These are phyloP conservation scores for Vulpes ferrilata DNA, from an alignment of 2,113 vertebrate genomes.

Conservation along the genomic window DNA sequence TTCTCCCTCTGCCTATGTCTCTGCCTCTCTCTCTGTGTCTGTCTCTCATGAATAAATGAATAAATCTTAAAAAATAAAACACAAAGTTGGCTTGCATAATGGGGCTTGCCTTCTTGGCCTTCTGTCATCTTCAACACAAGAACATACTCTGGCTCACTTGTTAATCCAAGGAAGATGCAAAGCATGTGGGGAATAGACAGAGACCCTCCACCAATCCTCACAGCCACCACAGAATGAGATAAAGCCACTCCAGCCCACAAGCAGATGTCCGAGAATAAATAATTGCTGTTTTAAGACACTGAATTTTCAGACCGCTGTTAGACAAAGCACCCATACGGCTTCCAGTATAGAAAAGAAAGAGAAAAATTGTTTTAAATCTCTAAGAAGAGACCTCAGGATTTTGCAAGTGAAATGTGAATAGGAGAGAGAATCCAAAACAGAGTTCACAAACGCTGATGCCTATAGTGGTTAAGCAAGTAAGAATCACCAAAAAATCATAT, in stretches of 20 bases:
- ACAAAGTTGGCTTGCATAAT: neutral
- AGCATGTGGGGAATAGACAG: neutral
- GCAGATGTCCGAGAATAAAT: neutral
- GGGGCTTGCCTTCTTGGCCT: neutral
- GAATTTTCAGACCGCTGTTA: neutral
- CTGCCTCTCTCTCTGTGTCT: too few species aligned
- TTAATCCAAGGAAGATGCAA: neutral
- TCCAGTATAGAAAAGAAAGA: neutral
- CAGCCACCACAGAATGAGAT: neutral
- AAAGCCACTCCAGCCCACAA: neutral
- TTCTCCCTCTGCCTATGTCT: too few species aligned
- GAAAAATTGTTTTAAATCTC: neutral
- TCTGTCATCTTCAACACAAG: neutral
- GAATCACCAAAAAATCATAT: neutral
- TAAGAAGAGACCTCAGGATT: neutral
- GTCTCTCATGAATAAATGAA: too few species aligned
- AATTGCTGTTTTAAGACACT: neutral
- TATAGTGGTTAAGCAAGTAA: neutral
- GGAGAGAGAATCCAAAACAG: neutral
- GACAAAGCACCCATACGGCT: neutral
- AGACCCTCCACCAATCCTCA: neutral
- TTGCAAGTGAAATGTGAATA: neutral
- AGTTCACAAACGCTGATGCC: neutral
- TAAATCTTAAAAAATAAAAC: too few species aligned
- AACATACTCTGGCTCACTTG: neutral